These are phyloP conservation scores for Epinotia nisella DNA, from an alignment of 2,888 invertebrate genomes.

Conservation along the genomic window DNA sequence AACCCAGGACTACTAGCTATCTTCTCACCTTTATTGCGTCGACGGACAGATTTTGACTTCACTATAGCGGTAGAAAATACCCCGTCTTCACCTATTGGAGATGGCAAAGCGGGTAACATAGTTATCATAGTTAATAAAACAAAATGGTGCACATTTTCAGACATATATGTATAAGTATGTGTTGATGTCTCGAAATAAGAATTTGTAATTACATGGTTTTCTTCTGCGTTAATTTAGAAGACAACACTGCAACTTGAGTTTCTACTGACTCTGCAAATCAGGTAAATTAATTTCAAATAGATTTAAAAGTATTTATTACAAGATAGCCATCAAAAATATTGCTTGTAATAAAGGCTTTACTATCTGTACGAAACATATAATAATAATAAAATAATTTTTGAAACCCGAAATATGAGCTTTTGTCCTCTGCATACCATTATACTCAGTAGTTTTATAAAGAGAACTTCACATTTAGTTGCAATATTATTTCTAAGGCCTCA, in stretches of 20 bases:
- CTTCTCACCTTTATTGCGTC: background rate
- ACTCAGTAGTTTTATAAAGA: background rate
- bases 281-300: background rate
- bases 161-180: slow-evolving; percentile 1
- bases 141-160: slow-evolving; percentile 17
- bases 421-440: background rate
- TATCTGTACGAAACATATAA: too few relatives aligned
- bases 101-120: background rate
- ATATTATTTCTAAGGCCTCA: slow-evolving; percentile 10
- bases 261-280: background rate
- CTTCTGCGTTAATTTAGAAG: background rate
- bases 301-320: background rate
- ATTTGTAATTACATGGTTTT: background rate
- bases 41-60: background rate
- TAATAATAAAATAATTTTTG: too few relatives aligned
- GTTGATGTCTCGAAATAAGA: slow-evolving; percentile 3
- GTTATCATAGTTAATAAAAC: slow-evolving; percentile 14
- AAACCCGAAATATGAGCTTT: background rate
- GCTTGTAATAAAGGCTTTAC: background rate
- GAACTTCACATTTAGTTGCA: slow-evolving; percentile 20
- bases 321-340: background rate
- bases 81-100: background rate
- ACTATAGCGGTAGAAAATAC: background rate
- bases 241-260: background rate
- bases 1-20: too few relatives aligned